Evolutionary conservation across 2,113 vertebrate species (phyloP), one percentile per base, ranked within the genome.

Genomic region (Oryzias celebensis): DNA sequence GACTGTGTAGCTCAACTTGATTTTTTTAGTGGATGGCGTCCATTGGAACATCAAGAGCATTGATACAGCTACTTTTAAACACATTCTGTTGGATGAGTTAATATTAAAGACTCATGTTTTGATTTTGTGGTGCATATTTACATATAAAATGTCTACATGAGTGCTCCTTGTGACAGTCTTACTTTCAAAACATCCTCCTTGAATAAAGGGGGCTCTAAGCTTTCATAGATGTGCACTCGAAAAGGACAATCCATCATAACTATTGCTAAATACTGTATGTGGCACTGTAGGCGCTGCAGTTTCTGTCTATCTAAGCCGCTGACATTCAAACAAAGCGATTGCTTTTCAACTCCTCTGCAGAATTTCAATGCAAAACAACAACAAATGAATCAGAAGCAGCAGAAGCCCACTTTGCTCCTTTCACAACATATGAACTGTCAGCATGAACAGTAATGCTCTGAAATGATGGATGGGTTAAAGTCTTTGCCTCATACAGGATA

Each of bases 401-500:
- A 67, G 81, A 65, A 54, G 75, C 79, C 81, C 75, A 70, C 77
- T 84, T 80, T 76, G 72, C 81, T 79, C 80, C 70, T 78, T 71
- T 87, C 85, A 74, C 80, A 74, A 81, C 65, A 43, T 72, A 85
- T 63, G 71, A 88, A 90, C 87, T 87, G 86, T 88, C 86, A 90
- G 78, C 48, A 68, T 46, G 51, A 83, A 82, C 80, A 77, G 73
- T 80, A 73, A 76, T 83, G 64, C 83, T 68, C 76, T 78, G 73
- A 76, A 58, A 64, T 88, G 88, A 87, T 87, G 82, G 80, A 90
- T 86, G 78, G 72, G 41, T 48, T 52, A 1, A 72, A 85, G 69
- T 68, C 68, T 41, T 45, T 4, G 75, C 69, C 49, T 63, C 52
- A 67, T 54, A 80, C 48, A 15, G 55, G 73, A 65, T 66, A 83